Evolutionary conservation across 2,113 vertebrate species (phyloP), one percentile per base, ranked within the genome.

Genomic region (Bujurquina vittata): DNA sequence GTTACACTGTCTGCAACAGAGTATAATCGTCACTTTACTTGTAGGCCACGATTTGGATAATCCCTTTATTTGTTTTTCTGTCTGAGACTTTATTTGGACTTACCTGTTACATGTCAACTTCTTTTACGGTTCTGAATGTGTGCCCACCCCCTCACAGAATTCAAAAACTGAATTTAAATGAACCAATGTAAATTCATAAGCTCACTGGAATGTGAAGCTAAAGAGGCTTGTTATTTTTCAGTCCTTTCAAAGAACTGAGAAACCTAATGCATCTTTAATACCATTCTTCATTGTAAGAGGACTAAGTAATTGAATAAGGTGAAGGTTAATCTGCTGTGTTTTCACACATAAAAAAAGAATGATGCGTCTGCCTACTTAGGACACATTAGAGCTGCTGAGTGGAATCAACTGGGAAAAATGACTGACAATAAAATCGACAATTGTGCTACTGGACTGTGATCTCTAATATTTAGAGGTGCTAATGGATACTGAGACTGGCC

Each of bases 181-280:
- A 49, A 37, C 10, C 0, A 2, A 52, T 72, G 65, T 31, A 72
- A 52, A 60, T 65, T 15, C 43, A 52, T 52, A 29, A 52, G 65
- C 43, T 46, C 23, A 72, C 0, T 72, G 65, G 43, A 0, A 20
- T 72, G 43, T 52, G 65, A 72, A 72, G 26, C 65, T 52, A 72
- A 72, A 72, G 65, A 69, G 43, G 65, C 10, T 69, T 69, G 65
- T 69, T 43, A 52, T 52, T 72, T 72, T 72, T 72, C 43, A 72
- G 23, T 72, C 65, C 5, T 4, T 52, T 72, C 46, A 52, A 72
- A n/a, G 43, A 52, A 72, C 20, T 0, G 23, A 52, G 65, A 72
- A 52, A 52, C 23, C 65, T 0, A 72, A 5, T 2, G 5, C 65
- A 72, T 72, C 65, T 72, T 52, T 72, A 72, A 72, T n/a, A 31